Evolutionary conservation across 2,797 vertebrate species (phyloP).

Genomic region (Scomberomorus guttatus): DNA sequence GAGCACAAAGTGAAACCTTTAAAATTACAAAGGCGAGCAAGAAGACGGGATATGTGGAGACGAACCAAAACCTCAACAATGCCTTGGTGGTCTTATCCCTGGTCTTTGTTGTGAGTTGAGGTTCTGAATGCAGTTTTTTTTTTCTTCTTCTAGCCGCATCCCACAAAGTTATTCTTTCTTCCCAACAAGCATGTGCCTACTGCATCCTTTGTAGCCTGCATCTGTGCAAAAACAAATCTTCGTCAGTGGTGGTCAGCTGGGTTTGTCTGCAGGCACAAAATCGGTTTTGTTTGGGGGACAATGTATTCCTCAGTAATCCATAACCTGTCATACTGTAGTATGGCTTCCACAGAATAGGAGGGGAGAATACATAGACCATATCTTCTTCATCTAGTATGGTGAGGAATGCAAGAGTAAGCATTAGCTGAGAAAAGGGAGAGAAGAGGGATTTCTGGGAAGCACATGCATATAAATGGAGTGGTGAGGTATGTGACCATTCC

Average conservation of each 20-base stretch:
- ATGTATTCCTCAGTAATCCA: constrained; percentile 30
- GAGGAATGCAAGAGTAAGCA: constrained; percentile 62
- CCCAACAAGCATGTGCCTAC: constrained; percentile 46
- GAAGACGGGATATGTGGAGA: constrained; percentile 40
- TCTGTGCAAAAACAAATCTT: constrained; percentile 36
- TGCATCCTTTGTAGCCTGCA: constrained; percentile 36
- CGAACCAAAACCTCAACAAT: constrained; percentile 68
- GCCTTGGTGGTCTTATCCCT: constrained; percentile 61
- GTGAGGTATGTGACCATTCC: constrained; percentile 20
- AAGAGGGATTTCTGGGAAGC: constrained; percentile 13
- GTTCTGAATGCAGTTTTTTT: constrained; percentile 39
- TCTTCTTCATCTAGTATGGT: constrained; percentile 53
- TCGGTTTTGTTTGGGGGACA: constrained; percentile 35
- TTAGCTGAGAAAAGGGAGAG: constrained; percentile 24
- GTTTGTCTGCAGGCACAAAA: constrained; percentile 31
- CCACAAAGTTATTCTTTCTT: constrained; percentile 63
- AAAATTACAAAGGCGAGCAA: constrained; percentile 51
- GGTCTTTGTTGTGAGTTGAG: constrained; percentile 51
- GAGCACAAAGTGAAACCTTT: constrained; percentile 45
- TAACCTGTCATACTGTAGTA: constrained; percentile 29
- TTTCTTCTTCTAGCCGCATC: constrained; percentile 17
- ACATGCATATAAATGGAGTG: constrained; percentile 49
- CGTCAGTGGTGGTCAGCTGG: constrained; percentile 35
- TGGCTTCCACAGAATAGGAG: constrained; percentile 26
- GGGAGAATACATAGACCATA: constrained; percentile 49